Evolutionary conservation across 2,888 invertebrate species (phyloP).

Genomic region (Bursaphelenchus okinawaensis): DNA sequence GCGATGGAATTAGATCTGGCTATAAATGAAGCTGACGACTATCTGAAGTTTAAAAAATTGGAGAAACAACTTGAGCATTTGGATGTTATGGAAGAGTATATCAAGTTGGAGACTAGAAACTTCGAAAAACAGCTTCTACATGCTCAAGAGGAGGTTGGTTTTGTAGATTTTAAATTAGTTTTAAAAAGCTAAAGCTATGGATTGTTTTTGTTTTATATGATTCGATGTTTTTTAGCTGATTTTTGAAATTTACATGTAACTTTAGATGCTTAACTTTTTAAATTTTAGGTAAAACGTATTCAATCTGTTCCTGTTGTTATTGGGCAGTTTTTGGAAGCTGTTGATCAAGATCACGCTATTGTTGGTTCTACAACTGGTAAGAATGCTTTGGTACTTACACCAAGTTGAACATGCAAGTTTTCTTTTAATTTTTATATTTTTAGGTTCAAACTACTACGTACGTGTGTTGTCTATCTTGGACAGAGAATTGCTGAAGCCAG

Average conservation of each 20-base stretch:
- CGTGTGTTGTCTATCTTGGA: slow-evolving; percentile 96
- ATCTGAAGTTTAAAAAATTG: slow-evolving; percentile 69
- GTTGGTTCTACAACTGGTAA: slow-evolving; percentile 87
- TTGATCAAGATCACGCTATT: slow-evolving; percentile 98
- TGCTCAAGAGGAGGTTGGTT: slow-evolving; percentile 70
- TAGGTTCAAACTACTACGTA: slow-evolving; percentile 96
- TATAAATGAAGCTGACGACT: slow-evolving; percentile 26
- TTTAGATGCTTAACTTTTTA: no score
- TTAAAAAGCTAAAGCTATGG: no score
- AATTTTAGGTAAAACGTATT: slow-evolving; percentile 80
- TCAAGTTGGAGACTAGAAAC: slow-evolving; percentile 97
- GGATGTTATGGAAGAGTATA: slow-evolving; percentile 97
- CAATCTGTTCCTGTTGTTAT: slow-evolving; percentile 97
- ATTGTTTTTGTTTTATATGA: not conserved
- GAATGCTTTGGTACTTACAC: slow-evolving; percentile 3
- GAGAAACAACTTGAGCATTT: slow-evolving; percentile 92
- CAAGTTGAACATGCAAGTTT: no score
- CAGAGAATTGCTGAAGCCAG: slow-evolving; percentile 89
- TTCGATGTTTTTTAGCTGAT: not conserved
- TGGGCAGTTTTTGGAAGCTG: slow-evolving; percentile 97
- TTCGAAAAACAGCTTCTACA: slow-evolving; percentile 96
- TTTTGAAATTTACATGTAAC: slow-evolving; percentile 63
- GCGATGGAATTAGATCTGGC: slow-evolving; percentile 10
- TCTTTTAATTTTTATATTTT: no score
- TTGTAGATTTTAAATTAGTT: not conserved